Percentiles rank a stretch among this genome's conserved stretches.
Conservation (phyloP, 1,140 invertebrate species). For the Cydia pomonella region DNA sequence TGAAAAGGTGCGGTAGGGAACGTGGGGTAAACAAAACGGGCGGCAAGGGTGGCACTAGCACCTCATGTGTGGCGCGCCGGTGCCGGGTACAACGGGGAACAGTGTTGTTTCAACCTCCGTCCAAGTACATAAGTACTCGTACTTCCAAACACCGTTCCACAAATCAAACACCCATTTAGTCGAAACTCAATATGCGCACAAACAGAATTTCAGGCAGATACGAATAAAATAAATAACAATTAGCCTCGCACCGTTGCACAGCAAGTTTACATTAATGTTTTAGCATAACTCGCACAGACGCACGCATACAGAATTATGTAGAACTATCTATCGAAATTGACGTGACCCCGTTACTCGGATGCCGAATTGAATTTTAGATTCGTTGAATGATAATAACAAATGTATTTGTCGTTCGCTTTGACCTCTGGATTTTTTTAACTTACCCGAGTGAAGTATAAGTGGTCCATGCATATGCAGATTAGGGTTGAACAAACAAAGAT, state of each 20-base stretch:
- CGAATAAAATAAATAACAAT: slow-evolving; percentile 54
- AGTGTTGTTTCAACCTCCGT: slow-evolving; percentile 49
- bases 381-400: slow-evolving; percentile 75
- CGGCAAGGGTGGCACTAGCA: slow-evolving; percentile 45
- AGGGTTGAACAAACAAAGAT: slow-evolving; percentile 70
- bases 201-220: slow-evolving; percentile 43
- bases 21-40: slow-evolving; percentile 45
- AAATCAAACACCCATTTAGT: slow-evolving; percentile 39
- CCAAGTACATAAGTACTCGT: neutral
- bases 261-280: slow-evolving; percentile 34
- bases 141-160: slow-evolving; percentile 37
- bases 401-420: slow-evolving; percentile 68
- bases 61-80: slow-evolving; percentile 46
- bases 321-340: slow-evolving; percentile 68
- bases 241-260: slow-evolving; percentile 44
- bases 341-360: slow-evolving; percentile 75
- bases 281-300: slow-evolving; percentile 46
- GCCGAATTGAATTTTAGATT: slow-evolving; percentile 75
- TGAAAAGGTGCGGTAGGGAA: slow-evolving; percentile 38
- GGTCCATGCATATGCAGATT: slow-evolving; percentile 70
- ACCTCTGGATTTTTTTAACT: slow-evolving; percentile 66
- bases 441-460: slow-evolving; percentile 59
- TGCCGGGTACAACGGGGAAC: slow-evolving; percentile 41
- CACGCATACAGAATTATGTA: slow-evolving; percentile 67
- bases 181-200: slow-evolving; percentile 27